Evolutionary conservation across 1,140 invertebrate genomes (phyloP).

Genomic region (Drosophila pseudoananassae): DNA sequence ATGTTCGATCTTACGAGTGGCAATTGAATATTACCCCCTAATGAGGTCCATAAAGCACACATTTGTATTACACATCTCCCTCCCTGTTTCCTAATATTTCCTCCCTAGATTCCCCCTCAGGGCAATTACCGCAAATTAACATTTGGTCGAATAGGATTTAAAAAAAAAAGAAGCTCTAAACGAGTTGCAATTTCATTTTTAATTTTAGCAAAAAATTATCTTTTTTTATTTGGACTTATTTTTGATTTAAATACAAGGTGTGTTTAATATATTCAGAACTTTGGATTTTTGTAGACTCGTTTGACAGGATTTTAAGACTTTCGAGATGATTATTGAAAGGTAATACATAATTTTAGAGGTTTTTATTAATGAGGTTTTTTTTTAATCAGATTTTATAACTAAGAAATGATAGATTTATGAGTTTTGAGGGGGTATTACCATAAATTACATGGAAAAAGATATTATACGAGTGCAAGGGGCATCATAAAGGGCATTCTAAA

Average conservation of each 20-base stretch:
- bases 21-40: slow-evolving; percentile 50
- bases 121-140: slow-evolving; percentile 49
- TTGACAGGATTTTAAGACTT: slow-evolving; percentile 2
- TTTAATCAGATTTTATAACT: neutral
- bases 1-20: slow-evolving; percentile 29
- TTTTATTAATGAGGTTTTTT: neutral
- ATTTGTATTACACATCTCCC: neutral
- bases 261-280: neutral
- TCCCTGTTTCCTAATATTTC: neutral
- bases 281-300: neutral
- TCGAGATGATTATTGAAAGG: neutral
- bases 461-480: too few relatives aligned
- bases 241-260: slow-evolving; percentile 2
- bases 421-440: too few relatives aligned
- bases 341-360: neutral
- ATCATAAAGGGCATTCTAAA: too few relatives aligned
- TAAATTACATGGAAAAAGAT: too few relatives aligned
- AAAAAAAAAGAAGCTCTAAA: slow-evolving; percentile 6
- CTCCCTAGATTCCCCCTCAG: slow-evolving; percentile 15
- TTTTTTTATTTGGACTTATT: neutral
- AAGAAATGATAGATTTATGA: too few relatives aligned
- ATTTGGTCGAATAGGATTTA: neutral
- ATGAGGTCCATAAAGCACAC: slow-evolving; percentile 65
- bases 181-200: slow-evolving; percentile 24
- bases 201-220: neutral